Conservation (phyloP, 2,797 vertebrate species). For the Nyctibius grandis region DNA sequence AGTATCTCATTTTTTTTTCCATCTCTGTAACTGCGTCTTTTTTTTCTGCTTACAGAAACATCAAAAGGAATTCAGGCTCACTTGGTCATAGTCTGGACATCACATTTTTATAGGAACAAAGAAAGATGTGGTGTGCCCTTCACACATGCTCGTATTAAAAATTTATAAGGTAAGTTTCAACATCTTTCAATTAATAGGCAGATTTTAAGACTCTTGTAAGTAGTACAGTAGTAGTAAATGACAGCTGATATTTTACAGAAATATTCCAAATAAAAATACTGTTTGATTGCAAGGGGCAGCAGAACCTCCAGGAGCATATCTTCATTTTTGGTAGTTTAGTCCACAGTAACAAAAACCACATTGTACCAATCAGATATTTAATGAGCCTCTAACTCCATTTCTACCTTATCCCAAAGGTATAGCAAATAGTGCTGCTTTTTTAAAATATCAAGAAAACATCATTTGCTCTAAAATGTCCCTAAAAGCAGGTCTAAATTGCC, state of each 20-base stretch:
- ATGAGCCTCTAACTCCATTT: slow-evolving; percentile 81
- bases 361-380: slow-evolving; percentile 77
- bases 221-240: slow-evolving; percentile 9
- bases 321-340: slow-evolving; percentile 63
- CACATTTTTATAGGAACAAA: slow-evolving; percentile 9
- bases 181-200: slow-evolving; percentile 48
- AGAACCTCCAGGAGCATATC: slow-evolving; percentile 45
- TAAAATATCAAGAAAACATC: slow-evolving; percentile 83
- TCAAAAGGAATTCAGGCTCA: background rate
- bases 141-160: slow-evolving; percentile 40
- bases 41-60: background rate
- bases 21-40: background rate
- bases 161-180: slow-evolving; percentile 38
- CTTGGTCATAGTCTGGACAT: background rate
- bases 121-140: background rate
- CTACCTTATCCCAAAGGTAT: slow-evolving; percentile 80
- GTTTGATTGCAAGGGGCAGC: slow-evolving; percentile 12
- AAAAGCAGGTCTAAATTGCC: slow-evolving; percentile 85
- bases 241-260: slow-evolving; percentile 44
- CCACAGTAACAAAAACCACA: slow-evolving; percentile 69
- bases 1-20: background rate
- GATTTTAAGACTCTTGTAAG: slow-evolving; percentile 39
- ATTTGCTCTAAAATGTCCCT: slow-evolving; percentile 84
- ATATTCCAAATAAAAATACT: slow-evolving; percentile 50
- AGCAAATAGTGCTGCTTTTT: slow-evolving; percentile 78